Percentiles rank a stretch among this genome's conserved stretches.
phyloP scores from a whole-genome alignment of 1,140 invertebrate genomes.

The Eciton burchellii region DNA sequence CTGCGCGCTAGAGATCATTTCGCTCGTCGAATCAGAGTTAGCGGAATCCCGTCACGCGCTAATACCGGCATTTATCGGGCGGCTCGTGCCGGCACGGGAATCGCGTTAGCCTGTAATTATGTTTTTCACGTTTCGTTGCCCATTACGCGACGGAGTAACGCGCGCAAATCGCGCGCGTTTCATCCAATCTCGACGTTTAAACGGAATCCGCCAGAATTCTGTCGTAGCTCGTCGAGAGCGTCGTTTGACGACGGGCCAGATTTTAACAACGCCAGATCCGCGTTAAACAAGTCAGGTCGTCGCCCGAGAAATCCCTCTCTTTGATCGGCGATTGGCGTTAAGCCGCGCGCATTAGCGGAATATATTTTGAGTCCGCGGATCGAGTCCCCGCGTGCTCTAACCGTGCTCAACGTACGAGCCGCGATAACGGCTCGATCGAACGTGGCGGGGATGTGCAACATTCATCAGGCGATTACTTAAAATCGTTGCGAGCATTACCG shows the following conservation, averaged over 20 bases:
- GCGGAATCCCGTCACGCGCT: neutral
- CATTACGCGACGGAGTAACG: neutral
- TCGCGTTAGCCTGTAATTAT: neutral
- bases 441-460: neutral
- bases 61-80: neutral
- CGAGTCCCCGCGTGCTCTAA: neutral
- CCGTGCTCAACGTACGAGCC: neutral
- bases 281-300: neutral
- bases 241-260: too few relatives aligned
- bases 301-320: constrained; percentile 1
- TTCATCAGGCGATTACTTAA: neutral
- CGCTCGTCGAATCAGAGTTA: neutral
- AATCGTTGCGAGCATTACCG: neutral
- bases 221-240: too few relatives aligned
- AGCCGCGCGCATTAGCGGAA: constrained; percentile 29
- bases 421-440: neutral
- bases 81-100: neutral
- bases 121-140: neutral
- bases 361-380: constrained; percentile 16
- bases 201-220: too few relatives aligned
- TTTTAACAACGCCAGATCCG: constrained; percentile 17
- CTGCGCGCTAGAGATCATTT: neutral
- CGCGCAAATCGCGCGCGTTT: too few relatives aligned
- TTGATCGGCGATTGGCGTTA: constrained; percentile 15
- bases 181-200: too few relatives aligned